Evolutionary conservation across 1,140 invertebrate genomes (phyloP).

Genomic region (Polypedilum pembai): DNA sequence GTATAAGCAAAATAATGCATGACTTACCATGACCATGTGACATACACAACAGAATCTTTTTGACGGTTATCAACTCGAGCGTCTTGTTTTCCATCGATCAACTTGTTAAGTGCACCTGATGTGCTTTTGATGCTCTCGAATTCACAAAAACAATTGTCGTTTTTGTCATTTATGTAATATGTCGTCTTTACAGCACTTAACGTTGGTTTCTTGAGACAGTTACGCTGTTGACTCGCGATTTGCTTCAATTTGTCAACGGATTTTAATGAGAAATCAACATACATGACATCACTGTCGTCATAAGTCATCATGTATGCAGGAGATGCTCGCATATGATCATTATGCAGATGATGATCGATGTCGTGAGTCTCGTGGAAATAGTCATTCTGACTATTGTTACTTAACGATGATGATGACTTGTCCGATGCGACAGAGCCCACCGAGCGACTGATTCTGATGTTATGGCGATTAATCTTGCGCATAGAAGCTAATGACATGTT

Average conservation of each 20-base stretch:
- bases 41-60: neutral
- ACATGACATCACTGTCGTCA: constrained; percentile 30
- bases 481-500: neutral
- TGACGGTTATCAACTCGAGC: neutral
- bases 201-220: neutral
- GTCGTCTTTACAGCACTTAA: constrained; percentile 31
- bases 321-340: neutral
- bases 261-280: constrained; percentile 39
- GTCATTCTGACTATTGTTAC: neutral
- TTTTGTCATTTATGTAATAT: constrained; percentile 28
- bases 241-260: constrained; percentile 36
- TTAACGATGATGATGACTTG: constrained; percentile 33
- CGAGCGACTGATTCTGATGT: neutral
- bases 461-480: neutral
- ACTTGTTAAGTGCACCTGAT: constrained; percentile 33
- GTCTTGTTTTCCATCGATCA: constrained; percentile 31
- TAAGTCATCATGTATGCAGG: neutral
- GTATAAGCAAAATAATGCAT: neutral
- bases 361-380: constrained; percentile 30
- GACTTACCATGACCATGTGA: neutral
- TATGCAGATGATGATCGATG: constrained; percentile 29
- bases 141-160: constrained; percentile 32
- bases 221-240: neutral
- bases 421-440: neutral
- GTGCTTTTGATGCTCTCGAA: constrained; percentile 20